These are phyloP conservation scores for Muschampia plurimacula DNA, from an alignment of 2,888 invertebrate species.

Conservation along the genomic window DNA sequence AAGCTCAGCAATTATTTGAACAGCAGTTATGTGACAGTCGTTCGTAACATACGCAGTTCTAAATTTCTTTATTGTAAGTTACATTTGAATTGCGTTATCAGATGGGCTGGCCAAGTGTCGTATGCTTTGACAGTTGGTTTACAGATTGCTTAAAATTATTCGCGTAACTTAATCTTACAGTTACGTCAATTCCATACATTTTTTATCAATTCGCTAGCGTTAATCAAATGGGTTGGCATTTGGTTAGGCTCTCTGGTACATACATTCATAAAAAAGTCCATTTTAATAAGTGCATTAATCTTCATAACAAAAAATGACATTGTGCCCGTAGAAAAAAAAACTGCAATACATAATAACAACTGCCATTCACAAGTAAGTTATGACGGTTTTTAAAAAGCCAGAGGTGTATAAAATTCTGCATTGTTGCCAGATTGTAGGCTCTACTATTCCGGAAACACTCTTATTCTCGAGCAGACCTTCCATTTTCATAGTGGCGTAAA, in stretches of 20 bases:
- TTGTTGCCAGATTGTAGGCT: background rate
- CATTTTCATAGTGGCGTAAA: background rate
- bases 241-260: too few relatives aligned
- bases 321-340: background rate
- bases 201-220: too few relatives aligned
- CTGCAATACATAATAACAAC: background rate
- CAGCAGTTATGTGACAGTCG: background rate
- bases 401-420: background rate
- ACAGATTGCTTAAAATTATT: too few relatives aligned
- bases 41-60: background rate
- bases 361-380: background rate
- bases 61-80: background rate
- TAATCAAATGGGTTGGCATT: too few relatives aligned
- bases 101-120: too few relatives aligned
- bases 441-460: constrained; percentile 15
- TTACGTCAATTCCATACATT: too few relatives aligned
- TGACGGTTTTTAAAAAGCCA: background rate
- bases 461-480: constrained; percentile 3
- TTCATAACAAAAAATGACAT: background rate
- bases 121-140: too few relatives aligned
- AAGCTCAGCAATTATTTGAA: background rate
- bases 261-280: too few relatives aligned
- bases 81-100: background rate
- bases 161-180: too few relatives aligned
- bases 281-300: too few relatives aligned